Base-by-base conservation (phyloP, 1,140 invertebrate genomes). In the Meloidogyne hapla region DNA sequence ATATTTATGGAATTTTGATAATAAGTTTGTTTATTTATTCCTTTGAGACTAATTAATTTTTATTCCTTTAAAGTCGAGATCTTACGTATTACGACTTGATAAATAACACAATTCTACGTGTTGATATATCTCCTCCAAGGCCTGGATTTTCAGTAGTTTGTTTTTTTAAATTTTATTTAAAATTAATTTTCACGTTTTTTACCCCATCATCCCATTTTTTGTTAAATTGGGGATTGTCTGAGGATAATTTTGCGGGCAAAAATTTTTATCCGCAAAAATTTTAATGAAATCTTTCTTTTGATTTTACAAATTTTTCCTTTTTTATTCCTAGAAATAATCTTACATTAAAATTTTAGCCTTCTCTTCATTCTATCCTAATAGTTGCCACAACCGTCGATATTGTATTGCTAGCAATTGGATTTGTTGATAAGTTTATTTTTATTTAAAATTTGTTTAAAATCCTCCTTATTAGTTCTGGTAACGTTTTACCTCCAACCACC, bases 1-100 rank as follows among this genome's bases (percentile, higher is more conserved):
- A 81, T 99, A 96, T 90, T 91, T 98, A 1, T 97, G 94, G 94
- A 92, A 93, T 62, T 96, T 94, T 89, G 93, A 94, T 88, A 91
- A 94, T 90, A 92, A 91, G 91, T 91, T 88, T 33, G 70, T 83
- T 83, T 79, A 8, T 23, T 61, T 45, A 25, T 76, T 67, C 18
- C 0, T 77, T 28, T 9, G 15, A 25, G 8, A 33, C 8, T 26
- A 1, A 12, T 13, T 12, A 45, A 77, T 66, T 26, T 38, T 78
- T 75, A 5, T 5, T 2, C 26, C 68, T 78, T 80, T 74, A n/a
- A n/a, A 83, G 87, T 80, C 80, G 83, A 77, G 87, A 88, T 80
- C 74, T 87, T 48, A 82, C 86, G 23, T 86, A 84, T 83, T 87
- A 86, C 78, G 88, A 89, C 79, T 81, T 79, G 23, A 79, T 88